These are phyloP conservation scores for Erebia palarica DNA, from an alignment of 2,888 invertebrate genomes.

Conservation along the genomic window DNA sequence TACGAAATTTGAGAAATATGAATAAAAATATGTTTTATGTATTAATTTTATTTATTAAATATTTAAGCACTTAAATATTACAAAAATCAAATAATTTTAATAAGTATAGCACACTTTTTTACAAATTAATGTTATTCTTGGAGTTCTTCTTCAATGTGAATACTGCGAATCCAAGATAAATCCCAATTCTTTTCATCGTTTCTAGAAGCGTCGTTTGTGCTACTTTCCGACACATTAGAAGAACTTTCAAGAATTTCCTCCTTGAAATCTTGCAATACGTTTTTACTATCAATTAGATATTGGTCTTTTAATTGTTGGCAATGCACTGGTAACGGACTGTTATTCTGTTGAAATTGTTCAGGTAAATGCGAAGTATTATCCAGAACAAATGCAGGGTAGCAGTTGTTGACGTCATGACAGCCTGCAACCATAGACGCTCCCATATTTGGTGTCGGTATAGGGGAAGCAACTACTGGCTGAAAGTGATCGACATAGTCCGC, in stretches of 20 bases:
- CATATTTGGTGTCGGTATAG: constrained; percentile 38
- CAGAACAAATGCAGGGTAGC: constrained; percentile 44
- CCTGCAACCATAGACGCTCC: constrained; percentile 38
- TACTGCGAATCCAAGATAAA: constrained; percentile 61
- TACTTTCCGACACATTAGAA: constrained; percentile 38
- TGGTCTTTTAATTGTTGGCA: constrained; percentile 47
- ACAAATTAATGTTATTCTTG: constrained; percentile 24
- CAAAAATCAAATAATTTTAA: too few species aligned
- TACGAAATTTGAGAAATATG: too few species aligned
- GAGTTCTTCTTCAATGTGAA: constrained; percentile 55
- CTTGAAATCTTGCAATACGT: constrained; percentile 29
- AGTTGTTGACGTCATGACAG: constrained; percentile 39
- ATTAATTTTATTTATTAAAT: too few species aligned
- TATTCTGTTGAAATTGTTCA: constrained; percentile 39
- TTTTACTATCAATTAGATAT: constrained; percentile 35
- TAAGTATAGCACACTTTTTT: neutral
- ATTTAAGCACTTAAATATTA: too few species aligned
- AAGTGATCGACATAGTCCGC: constrained; percentile 51
- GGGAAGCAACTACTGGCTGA: constrained; percentile 43
- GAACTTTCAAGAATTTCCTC: constrained; percentile 30
- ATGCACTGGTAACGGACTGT: constrained; percentile 29
- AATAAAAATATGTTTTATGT: too few species aligned
- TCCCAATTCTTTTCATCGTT: constrained; percentile 54
- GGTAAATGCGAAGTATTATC: constrained; percentile 37
- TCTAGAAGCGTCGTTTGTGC: constrained; percentile 37